Conservation (phyloP, 2,113 vertebrate species). For the Sarotherodon lohbergeri region DNA sequence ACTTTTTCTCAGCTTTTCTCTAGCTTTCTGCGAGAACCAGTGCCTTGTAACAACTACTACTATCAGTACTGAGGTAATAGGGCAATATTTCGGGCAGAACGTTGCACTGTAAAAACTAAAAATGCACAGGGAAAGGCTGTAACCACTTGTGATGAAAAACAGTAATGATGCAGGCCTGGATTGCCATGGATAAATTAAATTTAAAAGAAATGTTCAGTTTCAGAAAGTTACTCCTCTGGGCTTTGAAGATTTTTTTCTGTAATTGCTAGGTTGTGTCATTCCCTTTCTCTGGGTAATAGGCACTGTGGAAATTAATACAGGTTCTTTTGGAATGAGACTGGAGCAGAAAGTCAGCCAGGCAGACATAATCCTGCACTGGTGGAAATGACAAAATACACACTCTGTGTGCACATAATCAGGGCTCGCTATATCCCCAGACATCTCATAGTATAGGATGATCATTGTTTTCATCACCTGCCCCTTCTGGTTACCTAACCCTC, state of each 20-base stretch:
- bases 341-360: slow-evolving; percentile 30
- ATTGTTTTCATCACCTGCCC: background rate
- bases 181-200: background rate
- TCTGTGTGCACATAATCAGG: slow-evolving; percentile 10
- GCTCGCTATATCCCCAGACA: background rate
- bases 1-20: background rate
- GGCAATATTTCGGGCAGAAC: background rate
- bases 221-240: background rate
- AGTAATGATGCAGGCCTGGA: background rate
- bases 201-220: background rate
- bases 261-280: slow-evolving; percentile 35
- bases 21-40: background rate
- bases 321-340: slow-evolving; percentile 5
- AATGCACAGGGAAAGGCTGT: background rate
- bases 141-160: background rate
- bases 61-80: background rate
- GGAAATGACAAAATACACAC: slow-evolving; percentile 5
- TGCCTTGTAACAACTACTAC: background rate
- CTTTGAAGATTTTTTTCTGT: slow-evolving; percentile 9
- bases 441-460: background rate
- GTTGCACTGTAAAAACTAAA: background rate
- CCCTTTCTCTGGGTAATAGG: slow-evolving; percentile 3
- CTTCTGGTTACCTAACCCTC: background rate
- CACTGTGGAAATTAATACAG: slow-evolving; percentile 36
- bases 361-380: slow-evolving; percentile 22